Percentiles rank a stretch among this genome's conserved stretches.
phyloP scores from a whole-genome alignment of 2,888 invertebrate species.

The Dasypogon diadema region DNA sequence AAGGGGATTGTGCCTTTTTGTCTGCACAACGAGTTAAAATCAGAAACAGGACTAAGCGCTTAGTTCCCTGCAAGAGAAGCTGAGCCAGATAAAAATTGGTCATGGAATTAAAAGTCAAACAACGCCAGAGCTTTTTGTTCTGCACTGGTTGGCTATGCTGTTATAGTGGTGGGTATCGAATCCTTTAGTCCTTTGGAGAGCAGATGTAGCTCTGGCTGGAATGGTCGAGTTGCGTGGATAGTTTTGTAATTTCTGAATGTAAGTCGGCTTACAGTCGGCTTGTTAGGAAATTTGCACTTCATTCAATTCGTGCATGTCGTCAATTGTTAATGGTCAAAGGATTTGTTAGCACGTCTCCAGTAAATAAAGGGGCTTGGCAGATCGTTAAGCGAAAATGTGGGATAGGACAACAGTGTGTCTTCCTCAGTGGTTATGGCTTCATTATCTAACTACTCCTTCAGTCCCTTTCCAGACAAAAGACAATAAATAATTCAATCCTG shows the following conservation, averaged over 20 bases:
- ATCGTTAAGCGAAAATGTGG: too few relatives aligned
- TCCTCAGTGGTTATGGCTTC: too few relatives aligned
- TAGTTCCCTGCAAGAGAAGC: slow-evolving; percentile 6
- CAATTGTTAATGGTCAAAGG: too few relatives aligned
- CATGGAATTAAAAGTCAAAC: slow-evolving; percentile 33
- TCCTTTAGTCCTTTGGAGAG: background rate
- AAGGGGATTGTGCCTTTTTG: slow-evolving; percentile 17
- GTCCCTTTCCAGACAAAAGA: too few relatives aligned
- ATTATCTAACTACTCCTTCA: too few relatives aligned
- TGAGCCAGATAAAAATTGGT: background rate
- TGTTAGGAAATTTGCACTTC: too few relatives aligned
- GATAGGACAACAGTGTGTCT: too few relatives aligned
- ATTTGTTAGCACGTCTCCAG: too few relatives aligned
- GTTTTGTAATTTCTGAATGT: slow-evolving; percentile 12
- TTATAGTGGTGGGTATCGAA: too few relatives aligned
- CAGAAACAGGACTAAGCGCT: background rate
- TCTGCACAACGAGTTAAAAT: background rate
- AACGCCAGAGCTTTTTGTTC: background rate
- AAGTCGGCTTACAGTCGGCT: background rate
- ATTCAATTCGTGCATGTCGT: too few relatives aligned
- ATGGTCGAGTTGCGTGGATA: slow-evolving; percentile 5
- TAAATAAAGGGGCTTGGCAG: too few relatives aligned
- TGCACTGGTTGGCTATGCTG: background rate
- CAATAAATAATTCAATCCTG: too few relatives aligned
- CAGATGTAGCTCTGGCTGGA: background rate